phyloP scores from a whole-genome alignment of 2,888 invertebrate genomes.

The Agonopterix arenella region DNA sequence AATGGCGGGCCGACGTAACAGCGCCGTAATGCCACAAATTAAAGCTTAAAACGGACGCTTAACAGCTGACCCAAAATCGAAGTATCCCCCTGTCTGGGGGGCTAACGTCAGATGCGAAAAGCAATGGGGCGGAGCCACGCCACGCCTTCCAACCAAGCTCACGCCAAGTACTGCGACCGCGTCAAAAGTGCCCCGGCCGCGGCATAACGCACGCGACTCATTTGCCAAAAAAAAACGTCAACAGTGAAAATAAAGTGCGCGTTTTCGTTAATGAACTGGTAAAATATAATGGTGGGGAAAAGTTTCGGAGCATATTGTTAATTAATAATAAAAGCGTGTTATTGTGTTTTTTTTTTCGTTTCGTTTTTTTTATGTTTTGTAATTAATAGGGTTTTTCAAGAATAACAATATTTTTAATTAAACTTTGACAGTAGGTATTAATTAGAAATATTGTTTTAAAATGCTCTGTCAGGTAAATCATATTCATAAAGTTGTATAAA shows the following conservation, averaged over 20 bases:
- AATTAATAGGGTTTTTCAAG: too few relatives aligned
- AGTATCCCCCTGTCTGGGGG: slow-evolving; percentile 47
- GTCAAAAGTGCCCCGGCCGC: slow-evolving; percentile 67
- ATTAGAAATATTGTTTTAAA: too few relatives aligned
- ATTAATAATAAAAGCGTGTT: too few relatives aligned
- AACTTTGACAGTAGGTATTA: too few relatives aligned
- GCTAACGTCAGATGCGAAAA: slow-evolving; percentile 54
- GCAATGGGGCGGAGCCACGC: slow-evolving; percentile 68
- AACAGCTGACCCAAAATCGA: slow-evolving; percentile 76
- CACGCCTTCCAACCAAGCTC: slow-evolving; percentile 54
- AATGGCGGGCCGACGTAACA: slow-evolving; percentile 58
- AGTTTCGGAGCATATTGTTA: too few relatives aligned
- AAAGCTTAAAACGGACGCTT: slow-evolving; percentile 76
- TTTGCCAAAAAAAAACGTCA: slow-evolving; percentile 8
- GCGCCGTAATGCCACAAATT: slow-evolving; percentile 72
- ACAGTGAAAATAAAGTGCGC: not conserved
- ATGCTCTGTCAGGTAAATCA: too few relatives aligned
- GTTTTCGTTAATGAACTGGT: slow-evolving; percentile 3
- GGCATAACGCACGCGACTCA: slow-evolving; percentile 48
- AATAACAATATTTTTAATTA: too few relatives aligned
- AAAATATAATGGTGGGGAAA: slow-evolving; percentile 5
- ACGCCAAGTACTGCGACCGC: slow-evolving; percentile 43
- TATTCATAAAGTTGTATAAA: too few relatives aligned
- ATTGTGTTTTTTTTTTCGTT: too few relatives aligned
- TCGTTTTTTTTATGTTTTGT: too few relatives aligned